Evolutionary conservation across 2,888 invertebrate genomes (phyloP), one percentile per base, ranked within the genome.

Genomic region (Synanthedon myopaeformis): DNA sequence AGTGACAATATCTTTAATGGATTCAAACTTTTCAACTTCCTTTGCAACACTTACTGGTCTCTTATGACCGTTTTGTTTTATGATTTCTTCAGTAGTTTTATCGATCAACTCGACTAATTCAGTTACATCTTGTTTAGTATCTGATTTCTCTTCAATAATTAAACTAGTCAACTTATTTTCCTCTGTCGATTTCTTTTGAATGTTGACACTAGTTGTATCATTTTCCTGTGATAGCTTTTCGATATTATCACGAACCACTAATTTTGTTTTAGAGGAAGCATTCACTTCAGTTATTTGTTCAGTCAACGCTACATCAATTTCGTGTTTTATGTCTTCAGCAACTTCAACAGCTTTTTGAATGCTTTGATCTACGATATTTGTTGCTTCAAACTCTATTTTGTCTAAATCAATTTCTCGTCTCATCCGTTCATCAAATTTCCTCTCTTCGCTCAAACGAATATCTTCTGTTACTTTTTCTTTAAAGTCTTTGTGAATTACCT

Each of bases 261-360:
- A 19, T 11, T 35, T 23, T 3, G 42, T 48, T 41, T 42, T 42
- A 11, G 55, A 53, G 3, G 35, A 35, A 17, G 53, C 42, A 5
- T 12, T 42, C 11, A 42, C 42, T 13, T 53, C 52, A 10, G 42
- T 49, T 10, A 48, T 51, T 51, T 57, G 10, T 49, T 62, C 60
- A n/a, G 53, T 54, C 3, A 72, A 41, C 59, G 75, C 82, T 53
- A 64, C 56, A 53, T 74, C 70, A 0, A 82, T 74, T 62, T 79
- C 82, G 56, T 76, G 71, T 54, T 79, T 72, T 17, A 82, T 75
- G 54, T 82, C 73, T 57, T 77, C 69, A 13, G 82, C 71, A 0
- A 82, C 74, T 2, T 72, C 70, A 0, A 83, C 59, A 51, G 84
- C 83, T 61, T 71, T 75, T 56, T 76, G 69, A 41, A 86, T 75